Base-by-base conservation (phyloP, 2,797 vertebrate species). In the Tangara arthus region DNA sequence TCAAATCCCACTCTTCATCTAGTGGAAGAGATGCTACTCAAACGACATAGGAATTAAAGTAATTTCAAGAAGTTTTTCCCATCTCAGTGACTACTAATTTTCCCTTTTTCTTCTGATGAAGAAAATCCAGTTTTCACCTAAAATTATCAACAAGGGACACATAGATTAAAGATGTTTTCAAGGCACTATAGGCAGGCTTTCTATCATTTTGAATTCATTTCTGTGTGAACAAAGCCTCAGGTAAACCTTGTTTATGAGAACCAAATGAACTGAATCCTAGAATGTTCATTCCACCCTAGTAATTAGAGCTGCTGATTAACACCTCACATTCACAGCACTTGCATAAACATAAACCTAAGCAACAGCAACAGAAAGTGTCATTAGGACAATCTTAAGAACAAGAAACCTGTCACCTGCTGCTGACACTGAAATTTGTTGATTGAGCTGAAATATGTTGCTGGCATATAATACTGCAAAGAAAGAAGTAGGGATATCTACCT, bases 291-390 rank as follows among this genome's bases (percentile, higher is more conserved):
- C 93, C 92, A 95, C 93, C 95, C 92, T 95, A 90, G 90, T 87
- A 95, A 97, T 97, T 95, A 95, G 81, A 95, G 93, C 75, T 94
- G 90, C 93, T 96, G 95, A 96, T 96, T 95, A 96, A 94, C 90
- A 92, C 94, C 91, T 96, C 94, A 92, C 77, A 89, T 95, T 96
- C 94, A 94, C 90, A 95, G 90, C 77, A 82, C 95, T 96, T 96
- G 86, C 94, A 95, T 94, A 96, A 96, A 96, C 91, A 96, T 96
- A 95, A 95, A 94, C 80, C 91, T 95, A 88, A 96, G 92, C 82
- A 95, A 95, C 83, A 93, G 88, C 93, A 95, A 96, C 93, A 95
- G 86, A 90, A 95, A 95, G 80, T 93, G 86, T 93, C 93, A 96
- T 96, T 96, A 96, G 94, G 88, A 93, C 95, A 95, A 95, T 93